phyloP scores from a whole-genome alignment of 2,797 vertebrate genomes.

The Darevskia mixta region DNA sequence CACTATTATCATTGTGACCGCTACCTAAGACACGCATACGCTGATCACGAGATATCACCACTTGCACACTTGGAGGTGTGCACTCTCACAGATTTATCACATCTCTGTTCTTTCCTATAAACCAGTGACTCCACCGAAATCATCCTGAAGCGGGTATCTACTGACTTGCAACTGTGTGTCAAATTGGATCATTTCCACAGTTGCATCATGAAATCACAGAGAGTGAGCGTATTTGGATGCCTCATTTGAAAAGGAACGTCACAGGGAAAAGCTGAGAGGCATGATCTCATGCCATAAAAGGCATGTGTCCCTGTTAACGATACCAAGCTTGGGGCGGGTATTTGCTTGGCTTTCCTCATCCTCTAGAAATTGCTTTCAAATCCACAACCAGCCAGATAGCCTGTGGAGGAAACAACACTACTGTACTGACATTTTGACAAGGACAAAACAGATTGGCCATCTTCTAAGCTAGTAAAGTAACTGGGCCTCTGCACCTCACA shows the following conservation, averaged over 20 bases:
- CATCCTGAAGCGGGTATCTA: background rate
- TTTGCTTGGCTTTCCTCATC: constrained; percentile 20
- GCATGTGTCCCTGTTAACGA: constrained; percentile 13
- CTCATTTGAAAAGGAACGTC: constrained; percentile 41
- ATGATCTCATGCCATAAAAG: constrained; percentile 29
- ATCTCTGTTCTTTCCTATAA: constrained; percentile 40
- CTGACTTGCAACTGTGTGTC: constrained; percentile 45
- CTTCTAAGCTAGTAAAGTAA: background rate
- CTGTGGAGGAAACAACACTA: background rate
- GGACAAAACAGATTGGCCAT: background rate
- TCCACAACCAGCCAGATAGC: constrained; percentile 10
- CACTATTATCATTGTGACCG: too few relatives aligned
- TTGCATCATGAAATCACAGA: constrained; percentile 43
- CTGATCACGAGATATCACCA: background rate
- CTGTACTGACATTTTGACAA: background rate
- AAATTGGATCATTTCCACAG: constrained; percentile 27
- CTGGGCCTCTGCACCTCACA: too few relatives aligned
- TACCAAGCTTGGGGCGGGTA: constrained; percentile 24
- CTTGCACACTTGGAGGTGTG: background rate
- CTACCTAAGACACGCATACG: too few relatives aligned
- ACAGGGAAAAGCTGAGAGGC: background rate
- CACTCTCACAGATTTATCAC: constrained; percentile 14
- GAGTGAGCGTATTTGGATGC: constrained; percentile 31
- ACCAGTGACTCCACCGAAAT: constrained; percentile 52
- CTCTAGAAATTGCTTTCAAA: constrained; percentile 5